A percentile compares a stretch with the other conserved stretches of the same genome.
phyloP scores from a whole-genome alignment of 2,113 vertebrate species.

The Phodopus roborovskii region DNA sequence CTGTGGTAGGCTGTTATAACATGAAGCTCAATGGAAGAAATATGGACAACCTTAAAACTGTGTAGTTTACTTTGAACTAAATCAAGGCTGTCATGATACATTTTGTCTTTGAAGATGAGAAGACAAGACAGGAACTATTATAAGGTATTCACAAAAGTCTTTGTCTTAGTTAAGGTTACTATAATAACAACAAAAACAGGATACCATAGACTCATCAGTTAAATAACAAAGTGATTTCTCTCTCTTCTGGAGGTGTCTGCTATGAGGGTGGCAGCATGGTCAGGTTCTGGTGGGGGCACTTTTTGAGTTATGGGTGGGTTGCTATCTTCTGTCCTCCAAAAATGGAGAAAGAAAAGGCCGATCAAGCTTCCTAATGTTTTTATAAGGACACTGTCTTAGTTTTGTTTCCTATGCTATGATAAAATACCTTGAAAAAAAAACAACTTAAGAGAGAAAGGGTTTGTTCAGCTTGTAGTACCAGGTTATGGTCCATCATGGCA shows the following conservation, averaged over 20 bases:
- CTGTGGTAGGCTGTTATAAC: neutral
- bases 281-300: neutral
- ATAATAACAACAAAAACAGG: neutral
- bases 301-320: neutral
- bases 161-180: neutral
- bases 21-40: neutral
- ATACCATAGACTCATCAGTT: neutral
- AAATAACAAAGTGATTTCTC: neutral
- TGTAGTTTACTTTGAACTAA: neutral
- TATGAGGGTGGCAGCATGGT: neutral
- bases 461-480: neutral
- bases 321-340: neutral
- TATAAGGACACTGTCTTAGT: neutral
- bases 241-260: neutral
- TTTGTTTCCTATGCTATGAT: neutral
- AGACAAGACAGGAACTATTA: neutral
- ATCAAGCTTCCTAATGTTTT: neutral
- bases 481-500: no score
- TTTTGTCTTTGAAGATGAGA: slow-evolving; percentile 4
- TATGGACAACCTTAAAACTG: neutral
- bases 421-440: neutral
- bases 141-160: neutral
- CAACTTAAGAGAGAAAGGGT: neutral
- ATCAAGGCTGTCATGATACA: neutral
- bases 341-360: neutral